Conservation (phyloP, 92 coral and sea anemone species). For the Epizoanthus scotinus region DNA sequence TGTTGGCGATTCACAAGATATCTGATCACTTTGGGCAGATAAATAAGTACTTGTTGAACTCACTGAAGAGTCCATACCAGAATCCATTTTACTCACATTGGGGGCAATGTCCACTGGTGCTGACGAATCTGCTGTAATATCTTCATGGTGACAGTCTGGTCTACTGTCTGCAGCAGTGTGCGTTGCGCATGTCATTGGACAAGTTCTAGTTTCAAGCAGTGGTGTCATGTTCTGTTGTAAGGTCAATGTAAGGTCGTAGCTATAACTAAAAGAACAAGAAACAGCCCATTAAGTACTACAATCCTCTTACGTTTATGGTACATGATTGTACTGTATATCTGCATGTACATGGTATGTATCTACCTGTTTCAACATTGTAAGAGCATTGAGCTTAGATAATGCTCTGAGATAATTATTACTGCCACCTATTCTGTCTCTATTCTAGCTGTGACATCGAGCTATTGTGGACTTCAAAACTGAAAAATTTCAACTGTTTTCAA, state of each 20-base stretch:
- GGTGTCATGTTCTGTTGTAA: constrained; percentile 88
- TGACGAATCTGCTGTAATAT: background rate
- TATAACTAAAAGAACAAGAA: constrained; percentile 60
- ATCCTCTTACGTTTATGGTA: no score
- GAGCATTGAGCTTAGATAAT: no score
- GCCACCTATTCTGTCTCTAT: no score
- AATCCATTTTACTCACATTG: background rate
- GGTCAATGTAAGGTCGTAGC: constrained; percentile 88
- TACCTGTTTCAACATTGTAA: no score
- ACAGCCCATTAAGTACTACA: background rate
- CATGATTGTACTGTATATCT: no score
- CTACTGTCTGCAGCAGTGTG: constrained; percentile 38
- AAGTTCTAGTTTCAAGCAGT: constrained; percentile 37
- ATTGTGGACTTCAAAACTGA: no score
- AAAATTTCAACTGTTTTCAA: no score
- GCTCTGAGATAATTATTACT: no score
- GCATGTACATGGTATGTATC: no score
- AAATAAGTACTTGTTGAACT: constrained; percentile 11
- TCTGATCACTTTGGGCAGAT: constrained; percentile 28
- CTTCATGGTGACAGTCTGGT: constrained; percentile 37
- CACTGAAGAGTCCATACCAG: constrained; percentile 3
- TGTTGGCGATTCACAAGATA: background rate
- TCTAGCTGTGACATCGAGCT: no score
- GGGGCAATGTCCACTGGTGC: background rate
- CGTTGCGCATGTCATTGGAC: background rate